phyloP scores from a whole-genome alignment of 2,797 vertebrate species.

The Eidolon dupreanum region DNA sequence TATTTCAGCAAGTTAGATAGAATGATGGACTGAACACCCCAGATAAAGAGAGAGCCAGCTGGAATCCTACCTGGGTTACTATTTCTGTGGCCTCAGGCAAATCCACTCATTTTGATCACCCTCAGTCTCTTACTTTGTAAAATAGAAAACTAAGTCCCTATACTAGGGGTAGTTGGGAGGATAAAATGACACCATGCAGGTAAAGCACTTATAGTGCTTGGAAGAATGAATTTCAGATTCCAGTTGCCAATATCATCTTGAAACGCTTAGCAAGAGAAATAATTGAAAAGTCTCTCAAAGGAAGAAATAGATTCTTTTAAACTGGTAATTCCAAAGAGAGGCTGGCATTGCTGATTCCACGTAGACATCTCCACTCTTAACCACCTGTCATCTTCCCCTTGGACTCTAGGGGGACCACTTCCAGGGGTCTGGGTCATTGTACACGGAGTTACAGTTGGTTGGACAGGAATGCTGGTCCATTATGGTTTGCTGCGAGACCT shows the following conservation, averaged over 20 bases:
- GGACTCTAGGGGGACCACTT: background rate
- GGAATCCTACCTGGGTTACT: background rate
- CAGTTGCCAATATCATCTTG: background rate
- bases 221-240: background rate
- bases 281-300: background rate
- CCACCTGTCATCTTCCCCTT: background rate
- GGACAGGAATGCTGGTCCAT: accelerated
- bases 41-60: background rate
- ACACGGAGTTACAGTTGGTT: background rate
- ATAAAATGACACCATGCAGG: background rate
- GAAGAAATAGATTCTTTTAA: background rate
- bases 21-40: background rate
- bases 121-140: background rate
- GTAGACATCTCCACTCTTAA: background rate
- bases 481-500: background rate
- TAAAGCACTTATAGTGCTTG: background rate
- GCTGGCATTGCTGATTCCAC: background rate
- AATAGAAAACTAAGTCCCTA: background rate
- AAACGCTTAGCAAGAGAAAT: background rate
- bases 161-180: background rate
- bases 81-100: background rate
- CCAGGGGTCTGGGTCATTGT: background rate
- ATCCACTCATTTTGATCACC: background rate
- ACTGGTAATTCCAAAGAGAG: background rate
- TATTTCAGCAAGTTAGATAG: background rate